Evolutionary conservation across 2,113 vertebrate species (phyloP), one percentile per base, ranked within the genome.

Genomic region (Calidris pygmaea): DNA sequence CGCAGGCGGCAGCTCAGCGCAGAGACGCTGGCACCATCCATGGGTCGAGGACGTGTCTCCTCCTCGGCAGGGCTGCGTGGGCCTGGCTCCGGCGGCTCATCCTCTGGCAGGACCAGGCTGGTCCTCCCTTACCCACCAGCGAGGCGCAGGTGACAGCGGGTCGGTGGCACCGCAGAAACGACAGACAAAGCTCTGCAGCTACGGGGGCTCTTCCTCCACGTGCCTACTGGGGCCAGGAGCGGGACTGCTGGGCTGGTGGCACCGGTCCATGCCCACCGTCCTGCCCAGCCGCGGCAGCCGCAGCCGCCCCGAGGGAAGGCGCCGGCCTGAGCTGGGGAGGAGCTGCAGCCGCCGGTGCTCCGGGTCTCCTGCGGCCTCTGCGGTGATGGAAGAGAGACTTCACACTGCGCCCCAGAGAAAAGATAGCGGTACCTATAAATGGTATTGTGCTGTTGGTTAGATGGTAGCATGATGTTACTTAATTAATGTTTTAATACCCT

Each of bases 401-500:
- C 82, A 70, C 34, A 4, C 59, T n/a, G 88, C 1, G 20, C 92
- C 79, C 93, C 82, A 53, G 91, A 91, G 93, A 87, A 60, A 60
- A 90, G 92, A 63, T 2, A 85, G 93, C n/a, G 0, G 81, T 91
- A 90, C 94, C 85, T 92, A 92, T 91, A 86, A 95, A 92, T 62
- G 96, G 85, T 77, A 86, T 77, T 88, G 92, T 95, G 94, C 96
- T 96, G 85, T 81, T 86, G 95, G 95, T 95, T 92, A 92, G 96
- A 89, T 90, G 93, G 89, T 94, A 95, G 96, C 95, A 94, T 90
- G 91, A 95, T 96, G 95, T 97, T 95, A 96, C 96, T 96, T 96
- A 96, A 97, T 97, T 96, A 97, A 96, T 95, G 93, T 95, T 96
- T 97, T 94, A 97, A 95, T 96, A 97, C 95, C 96, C 96, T 94